A percentile compares a stretch with the other conserved stretches of the same genome.
These are phyloP conservation scores for Nesospiza acunhae DNA, from an alignment of 2,113 vertebrate species.

Conservation along the genomic window DNA sequence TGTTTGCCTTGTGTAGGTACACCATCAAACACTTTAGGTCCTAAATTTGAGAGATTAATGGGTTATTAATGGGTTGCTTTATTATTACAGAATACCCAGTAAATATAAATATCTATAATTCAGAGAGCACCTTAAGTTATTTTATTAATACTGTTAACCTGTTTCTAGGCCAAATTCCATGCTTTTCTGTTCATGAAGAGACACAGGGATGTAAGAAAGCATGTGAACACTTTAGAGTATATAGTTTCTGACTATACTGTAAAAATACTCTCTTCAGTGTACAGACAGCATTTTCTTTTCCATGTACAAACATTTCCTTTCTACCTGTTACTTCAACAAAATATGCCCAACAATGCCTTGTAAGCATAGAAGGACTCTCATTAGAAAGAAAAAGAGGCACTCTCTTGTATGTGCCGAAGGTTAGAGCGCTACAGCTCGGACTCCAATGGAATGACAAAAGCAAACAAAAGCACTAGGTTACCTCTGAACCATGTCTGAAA, in stretches of 20 bases:
- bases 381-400: neutral
- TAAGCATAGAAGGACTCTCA: neutral
- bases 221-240: neutral
- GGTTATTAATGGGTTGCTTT: neutral
- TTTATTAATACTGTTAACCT: neutral
- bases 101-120: neutral
- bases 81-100: neutral
- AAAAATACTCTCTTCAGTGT: neutral
- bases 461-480: slow-evolving; percentile 51
- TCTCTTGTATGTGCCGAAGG: accelerated
- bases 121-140: neutral
- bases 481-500: slow-evolving; percentile 88
- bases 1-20: neutral
- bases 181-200: neutral
- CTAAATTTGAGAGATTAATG: neutral
- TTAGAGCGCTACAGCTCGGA: neutral
- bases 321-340: neutral
- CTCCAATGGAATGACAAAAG: neutral
- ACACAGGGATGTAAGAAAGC: neutral
- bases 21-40: neutral
- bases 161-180: neutral
- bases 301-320: neutral
- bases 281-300: neutral
- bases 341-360: neutral
- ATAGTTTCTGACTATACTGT: neutral